Evolutionary conservation across 2,888 invertebrate species (phyloP).

Genomic region (Andrena chrysosceles): DNA sequence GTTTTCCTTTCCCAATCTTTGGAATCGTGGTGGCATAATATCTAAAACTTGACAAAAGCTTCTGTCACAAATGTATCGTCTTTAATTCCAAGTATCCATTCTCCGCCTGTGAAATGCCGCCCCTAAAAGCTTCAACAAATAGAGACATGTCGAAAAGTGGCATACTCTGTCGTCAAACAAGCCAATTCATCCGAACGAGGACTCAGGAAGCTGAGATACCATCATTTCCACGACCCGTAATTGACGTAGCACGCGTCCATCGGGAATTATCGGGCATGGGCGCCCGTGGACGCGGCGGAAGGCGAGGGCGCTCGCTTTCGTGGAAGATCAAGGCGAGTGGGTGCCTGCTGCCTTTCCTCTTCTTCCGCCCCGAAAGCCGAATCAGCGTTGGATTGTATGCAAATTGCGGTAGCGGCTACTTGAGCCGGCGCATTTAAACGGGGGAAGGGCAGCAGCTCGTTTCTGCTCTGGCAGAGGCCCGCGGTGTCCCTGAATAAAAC

Average conservation of each 20-base stretch:
- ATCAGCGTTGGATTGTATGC: constrained; percentile 83
- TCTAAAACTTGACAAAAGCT: no score
- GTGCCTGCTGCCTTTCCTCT: constrained; percentile 38
- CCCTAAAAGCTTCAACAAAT: no score
- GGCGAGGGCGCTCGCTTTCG: constrained; percentile 31
- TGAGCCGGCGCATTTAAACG: constrained; percentile 79
- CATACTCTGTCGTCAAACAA: no score
- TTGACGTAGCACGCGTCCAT: constrained; percentile 51
- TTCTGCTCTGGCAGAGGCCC: constrained; percentile 76
- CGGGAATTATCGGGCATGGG: constrained; percentile 28
- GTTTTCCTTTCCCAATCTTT: no score
- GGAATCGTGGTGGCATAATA: no score
- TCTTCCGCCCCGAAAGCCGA: constrained; percentile 65
- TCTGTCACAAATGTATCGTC: no score
- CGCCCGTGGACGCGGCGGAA: constrained; percentile 2
- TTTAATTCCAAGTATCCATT: no score
- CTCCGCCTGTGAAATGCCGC: no score
- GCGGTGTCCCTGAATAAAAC: constrained; percentile 84
- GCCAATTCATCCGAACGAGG: neutral
- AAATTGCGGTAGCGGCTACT: constrained; percentile 84
- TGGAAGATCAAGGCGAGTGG: constrained; percentile 46
- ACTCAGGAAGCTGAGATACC: neutral
- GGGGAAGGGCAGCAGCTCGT: constrained; percentile 72
- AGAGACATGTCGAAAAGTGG: no score
- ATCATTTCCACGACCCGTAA: constrained; percentile 28